Conservation (phyloP, 2,888 invertebrate species). For the Podotricha telesiphe region DNA sequence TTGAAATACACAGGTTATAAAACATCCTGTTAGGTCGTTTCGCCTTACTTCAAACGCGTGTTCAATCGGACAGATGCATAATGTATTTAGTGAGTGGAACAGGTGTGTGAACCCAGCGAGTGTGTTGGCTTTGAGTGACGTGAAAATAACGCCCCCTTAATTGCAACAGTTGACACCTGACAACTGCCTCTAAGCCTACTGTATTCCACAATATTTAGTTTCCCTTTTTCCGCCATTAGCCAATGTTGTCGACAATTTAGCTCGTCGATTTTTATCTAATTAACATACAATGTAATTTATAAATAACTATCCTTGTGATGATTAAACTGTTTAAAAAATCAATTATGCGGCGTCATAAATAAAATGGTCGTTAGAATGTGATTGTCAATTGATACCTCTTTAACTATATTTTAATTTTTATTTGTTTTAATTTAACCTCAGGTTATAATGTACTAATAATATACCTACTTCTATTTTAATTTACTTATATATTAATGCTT, state of each 20-base stretch:
- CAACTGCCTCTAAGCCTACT: conserved; percentile 46
- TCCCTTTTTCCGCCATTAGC: conserved; percentile 27
- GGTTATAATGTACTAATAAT: no score
- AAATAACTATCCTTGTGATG: not conserved
- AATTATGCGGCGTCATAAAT: no score
- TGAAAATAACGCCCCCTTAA: conserved; percentile 52
- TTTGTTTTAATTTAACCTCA: no score
- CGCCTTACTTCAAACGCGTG: conserved; percentile 22
- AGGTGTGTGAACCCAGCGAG: conserved; percentile 64
- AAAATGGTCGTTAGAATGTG: no score
- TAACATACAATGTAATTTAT: not conserved
- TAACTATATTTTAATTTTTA: no score
- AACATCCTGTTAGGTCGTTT: conserved; percentile 12
- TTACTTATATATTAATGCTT: no score
- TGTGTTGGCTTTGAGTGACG: conserved; percentile 59
- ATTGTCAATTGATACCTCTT: no score
- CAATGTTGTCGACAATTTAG: not conserved
- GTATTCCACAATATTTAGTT: conserved; percentile 44
- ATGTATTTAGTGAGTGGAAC: conserved; percentile 51
- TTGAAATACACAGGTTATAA: not conserved
- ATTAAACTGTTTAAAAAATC: no score
- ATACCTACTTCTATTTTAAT: no score
- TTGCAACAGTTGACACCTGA: conserved; percentile 53
- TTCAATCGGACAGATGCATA: conserved; percentile 45
- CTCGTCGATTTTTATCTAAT: conserved; percentile 7